These are phyloP conservation scores for Penaeus chinensis DNA, from an alignment of 1,140 invertebrate genomes.

Conservation along the genomic window DNA sequence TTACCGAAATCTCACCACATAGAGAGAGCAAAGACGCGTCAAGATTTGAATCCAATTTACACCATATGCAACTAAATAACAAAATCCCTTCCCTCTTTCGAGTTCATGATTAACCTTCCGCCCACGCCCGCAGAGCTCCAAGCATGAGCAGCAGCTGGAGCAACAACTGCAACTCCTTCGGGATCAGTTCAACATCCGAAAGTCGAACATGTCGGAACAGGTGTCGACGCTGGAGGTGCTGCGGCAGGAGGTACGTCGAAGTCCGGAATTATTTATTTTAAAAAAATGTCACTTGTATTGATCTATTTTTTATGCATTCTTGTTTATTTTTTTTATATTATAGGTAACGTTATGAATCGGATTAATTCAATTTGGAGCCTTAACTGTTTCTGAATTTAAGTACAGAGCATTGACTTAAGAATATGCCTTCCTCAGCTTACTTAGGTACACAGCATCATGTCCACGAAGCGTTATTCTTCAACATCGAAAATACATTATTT, in stretches of 20 bases:
- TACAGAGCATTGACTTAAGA: not conserved
- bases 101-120: not conserved
- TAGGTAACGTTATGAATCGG: no score
- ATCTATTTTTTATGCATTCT: not conserved
- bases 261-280: constrained; percentile 24
- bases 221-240: constrained; percentile 88
- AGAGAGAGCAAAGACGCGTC: constrained; percentile 3
- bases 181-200: constrained; percentile 85
- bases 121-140: constrained; percentile 71
- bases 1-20: not conserved
- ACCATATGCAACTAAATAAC: no score
- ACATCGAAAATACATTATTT: no score
- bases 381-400: not conserved
- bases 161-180: constrained; percentile 83
- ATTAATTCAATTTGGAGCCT: no score
- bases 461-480: no score
- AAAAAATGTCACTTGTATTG: not conserved
- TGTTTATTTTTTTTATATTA: no score
- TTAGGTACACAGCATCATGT: not conserved
- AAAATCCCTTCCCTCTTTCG: not conserved
- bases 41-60: not conserved
- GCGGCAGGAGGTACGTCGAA: constrained; percentile 80
- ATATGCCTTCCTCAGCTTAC: no score
- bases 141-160: constrained; percentile 83
- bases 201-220: constrained; percentile 84